Conservation (phyloP, 1,140 invertebrate genomes). For the Trissolcus basalis region DNA sequence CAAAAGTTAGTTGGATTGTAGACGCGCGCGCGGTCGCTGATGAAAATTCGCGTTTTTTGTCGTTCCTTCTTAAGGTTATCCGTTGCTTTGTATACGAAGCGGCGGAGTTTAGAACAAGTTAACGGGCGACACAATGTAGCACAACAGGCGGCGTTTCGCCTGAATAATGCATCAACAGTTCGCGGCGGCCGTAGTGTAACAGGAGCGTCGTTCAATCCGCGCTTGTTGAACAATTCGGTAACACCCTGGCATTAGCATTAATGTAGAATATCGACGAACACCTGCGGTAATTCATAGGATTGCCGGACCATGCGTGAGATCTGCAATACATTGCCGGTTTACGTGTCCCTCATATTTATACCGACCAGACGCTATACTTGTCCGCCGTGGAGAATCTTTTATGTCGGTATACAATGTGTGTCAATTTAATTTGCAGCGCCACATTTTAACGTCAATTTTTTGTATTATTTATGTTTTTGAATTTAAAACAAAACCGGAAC, state of each 20-base stretch:
- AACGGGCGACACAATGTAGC: slow-evolving; percentile 67
- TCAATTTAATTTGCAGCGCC: too few relatives aligned
- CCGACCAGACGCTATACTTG: slow-evolving; percentile 24
- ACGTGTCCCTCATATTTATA: slow-evolving; percentile 56
- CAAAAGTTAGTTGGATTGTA: slow-evolving; percentile 41
- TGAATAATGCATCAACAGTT: slow-evolving; percentile 73
- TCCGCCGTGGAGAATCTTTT: slow-evolving; percentile 9
- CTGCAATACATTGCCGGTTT: slow-evolving; percentile 43
- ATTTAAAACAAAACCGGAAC: too few relatives aligned
- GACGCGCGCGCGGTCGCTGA: slow-evolving; percentile 27
- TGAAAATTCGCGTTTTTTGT: slow-evolving; percentile 34
- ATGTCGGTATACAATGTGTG: too few relatives aligned
- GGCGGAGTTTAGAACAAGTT: slow-evolving; percentile 71
- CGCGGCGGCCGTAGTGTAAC: slow-evolving; percentile 64
- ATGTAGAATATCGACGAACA: slow-evolving; percentile 69
- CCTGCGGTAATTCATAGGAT: slow-evolving; percentile 72
- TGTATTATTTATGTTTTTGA: too few relatives aligned
- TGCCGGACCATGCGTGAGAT: slow-evolving; percentile 59
- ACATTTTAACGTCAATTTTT: too few relatives aligned
- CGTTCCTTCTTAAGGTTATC: slow-evolving; percentile 45
- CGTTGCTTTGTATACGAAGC: slow-evolving; percentile 44
- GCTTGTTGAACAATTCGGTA: slow-evolving; percentile 72
- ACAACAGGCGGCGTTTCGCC: slow-evolving; percentile 68
- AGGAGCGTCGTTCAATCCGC: slow-evolving; percentile 68
- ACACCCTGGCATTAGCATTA: slow-evolving; percentile 72